Evolutionary conservation across 2,888 invertebrate species (phyloP), one percentile per base, ranked within the genome.

Genomic region (Gymnocheta viridis): DNA sequence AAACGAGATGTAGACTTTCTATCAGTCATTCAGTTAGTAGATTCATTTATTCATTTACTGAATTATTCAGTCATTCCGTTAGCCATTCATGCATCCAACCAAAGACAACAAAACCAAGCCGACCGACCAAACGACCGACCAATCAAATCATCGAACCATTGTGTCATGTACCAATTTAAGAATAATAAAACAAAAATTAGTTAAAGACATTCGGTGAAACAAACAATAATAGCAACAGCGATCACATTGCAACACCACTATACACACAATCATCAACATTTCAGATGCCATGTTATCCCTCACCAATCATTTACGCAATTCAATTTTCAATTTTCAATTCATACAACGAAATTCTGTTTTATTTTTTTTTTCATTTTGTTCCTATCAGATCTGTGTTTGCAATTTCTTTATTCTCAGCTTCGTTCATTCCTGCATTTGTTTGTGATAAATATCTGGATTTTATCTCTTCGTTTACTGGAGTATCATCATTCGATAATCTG

Each of bases 291-390:
- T 74, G 77, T 84, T 81, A 73, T 81, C 56, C 81, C 81, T 84
- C 81, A 81, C 67, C 81, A 77, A 81, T 84, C 73, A 81, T 81
- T 81, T 81, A 77, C 77, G 77, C 81, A 84, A 81, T 77, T 79
- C 58, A 76, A 84, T 80, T 80, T 77, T 79, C 58, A 76, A 84
- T 80, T 80, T 81, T 77, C 70, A 69, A 73, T 82, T 74, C 51
- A 24, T 67, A 51, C 72, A 60, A 78, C 38, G 67, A 60, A 60
- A 24, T 54, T 51, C 19, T 19, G 12, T 62, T 41, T 17, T n/a
- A n/a, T 29, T 22, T 56, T 60, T 60, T 62, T 14, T 41, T 41
- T 12, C 5, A 17, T 41, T 62, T 51, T 27, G 14, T 38, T 38
- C 17, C 14, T 41, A 24, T 56, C 56, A 32, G 51, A 22, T 29